Evolutionary conservation across 2,113 vertebrate species (phyloP).

Genomic region (Trematomus loennbergii): DNA sequence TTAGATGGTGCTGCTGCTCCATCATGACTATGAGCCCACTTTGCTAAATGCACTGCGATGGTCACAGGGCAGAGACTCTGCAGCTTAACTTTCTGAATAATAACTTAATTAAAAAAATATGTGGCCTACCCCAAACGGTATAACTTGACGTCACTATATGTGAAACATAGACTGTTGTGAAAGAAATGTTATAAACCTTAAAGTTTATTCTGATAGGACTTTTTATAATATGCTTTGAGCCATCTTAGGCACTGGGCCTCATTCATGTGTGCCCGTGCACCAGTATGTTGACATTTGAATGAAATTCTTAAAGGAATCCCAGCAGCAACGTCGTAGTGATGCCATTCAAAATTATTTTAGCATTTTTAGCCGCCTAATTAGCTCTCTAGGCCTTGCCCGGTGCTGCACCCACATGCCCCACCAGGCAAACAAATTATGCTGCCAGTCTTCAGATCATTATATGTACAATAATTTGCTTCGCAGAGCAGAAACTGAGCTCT

Average conservation of each 20-base stretch:
- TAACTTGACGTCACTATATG: background rate
- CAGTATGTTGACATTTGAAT: conserved; percentile 22
- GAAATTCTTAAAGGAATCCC: conserved; percentile 21
- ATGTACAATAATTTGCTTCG: conserved; percentile 12
- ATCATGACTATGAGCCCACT: background rate
- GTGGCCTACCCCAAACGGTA: background rate
- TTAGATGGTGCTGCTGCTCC: conserved; percentile 55
- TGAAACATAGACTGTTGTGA: background rate
- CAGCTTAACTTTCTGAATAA: background rate
- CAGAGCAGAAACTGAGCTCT: conserved; percentile 29
- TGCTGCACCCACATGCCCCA: conserved; percentile 1
- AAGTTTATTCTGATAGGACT: background rate
- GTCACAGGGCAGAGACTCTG: background rate
- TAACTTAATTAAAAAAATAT: background rate
- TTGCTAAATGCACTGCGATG: background rate
- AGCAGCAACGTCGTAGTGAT: conserved; percentile 15
- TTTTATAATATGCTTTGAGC: background rate
- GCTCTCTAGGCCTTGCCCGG: conserved; percentile 22
- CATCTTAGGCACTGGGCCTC: background rate
- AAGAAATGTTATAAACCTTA: background rate
- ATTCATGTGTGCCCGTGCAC: background rate
- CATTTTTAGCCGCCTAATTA: conserved; percentile 45
- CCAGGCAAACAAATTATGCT: conserved; percentile 25
- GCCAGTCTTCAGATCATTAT: conserved; percentile 21
- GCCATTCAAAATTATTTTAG: conserved; percentile 13